A percentile compares a stretch with the other conserved stretches of the same genome.
Conservation (phyloP, 2,888 invertebrate genomes). For the Pheosia tremula region DNA sequence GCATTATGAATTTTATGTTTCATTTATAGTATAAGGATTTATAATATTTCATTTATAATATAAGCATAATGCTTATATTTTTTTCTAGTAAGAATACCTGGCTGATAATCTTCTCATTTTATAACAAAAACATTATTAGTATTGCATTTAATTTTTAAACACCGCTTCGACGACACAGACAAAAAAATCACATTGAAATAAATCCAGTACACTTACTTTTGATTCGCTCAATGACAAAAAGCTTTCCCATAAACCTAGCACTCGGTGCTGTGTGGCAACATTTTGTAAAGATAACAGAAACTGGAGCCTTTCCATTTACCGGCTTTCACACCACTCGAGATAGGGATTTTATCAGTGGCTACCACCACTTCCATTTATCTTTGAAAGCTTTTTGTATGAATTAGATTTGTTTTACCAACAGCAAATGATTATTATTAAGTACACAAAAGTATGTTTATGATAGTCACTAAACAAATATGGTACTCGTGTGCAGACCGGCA, state of each 20-base stretch:
- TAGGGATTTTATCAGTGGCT: slow-evolving; percentile 21
- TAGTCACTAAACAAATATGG: too few relatives aligned
- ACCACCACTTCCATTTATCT: too few relatives aligned
- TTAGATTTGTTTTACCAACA: too few relatives aligned
- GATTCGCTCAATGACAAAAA: slow-evolving; percentile 5
- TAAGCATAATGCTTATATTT: too few relatives aligned
- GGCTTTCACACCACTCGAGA: slow-evolving; percentile 21
- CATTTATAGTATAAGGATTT: too few relatives aligned
- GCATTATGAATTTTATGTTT: too few relatives aligned
- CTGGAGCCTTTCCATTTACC: slow-evolving; percentile 13
- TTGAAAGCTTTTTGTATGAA: too few relatives aligned
- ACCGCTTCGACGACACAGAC: neutral
- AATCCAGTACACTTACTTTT: slow-evolving; percentile 15
- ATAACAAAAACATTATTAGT: neutral
- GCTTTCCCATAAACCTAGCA: neutral
- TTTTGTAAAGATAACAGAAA: slow-evolving; percentile 20
- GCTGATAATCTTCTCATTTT: slow-evolving; percentile 35
- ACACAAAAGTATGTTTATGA: too few relatives aligned
- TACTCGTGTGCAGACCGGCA: too few relatives aligned
- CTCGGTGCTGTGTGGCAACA: slow-evolving; percentile 11
- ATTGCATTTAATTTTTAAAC: neutral
- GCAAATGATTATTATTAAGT: too few relatives aligned
- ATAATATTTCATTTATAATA: too few relatives aligned
- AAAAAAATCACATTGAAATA: slow-evolving; percentile 19
- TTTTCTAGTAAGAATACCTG: slow-evolving; percentile 19